A percentile compares a stretch with the other conserved stretches of the same genome.
Evolutionary conservation across 2,113 vertebrate species (phyloP).

Genomic region (Chinchilla lanigera): DNA sequence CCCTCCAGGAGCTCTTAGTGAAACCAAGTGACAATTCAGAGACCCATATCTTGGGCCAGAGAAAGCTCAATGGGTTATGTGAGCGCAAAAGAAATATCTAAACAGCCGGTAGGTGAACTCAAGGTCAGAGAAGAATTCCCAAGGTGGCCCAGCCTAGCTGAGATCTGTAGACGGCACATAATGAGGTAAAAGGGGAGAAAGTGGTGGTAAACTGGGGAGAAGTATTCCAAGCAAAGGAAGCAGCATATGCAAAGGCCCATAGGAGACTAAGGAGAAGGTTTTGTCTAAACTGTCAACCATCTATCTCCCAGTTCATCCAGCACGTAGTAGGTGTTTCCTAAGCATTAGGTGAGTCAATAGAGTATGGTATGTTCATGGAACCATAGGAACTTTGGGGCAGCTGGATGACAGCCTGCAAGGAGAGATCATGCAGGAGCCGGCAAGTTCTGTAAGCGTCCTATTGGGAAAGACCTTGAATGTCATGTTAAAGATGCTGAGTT

Average conservation of each 20-base stretch:
- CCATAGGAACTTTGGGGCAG: neutral
- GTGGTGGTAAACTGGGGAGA: neutral
- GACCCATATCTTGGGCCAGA: neutral
- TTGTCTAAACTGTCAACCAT: neutral
- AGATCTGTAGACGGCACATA: neutral
- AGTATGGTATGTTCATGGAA: neutral
- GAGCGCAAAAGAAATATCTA: neutral
- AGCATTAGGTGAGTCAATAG: neutral
- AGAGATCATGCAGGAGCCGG: neutral
- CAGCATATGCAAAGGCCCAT: neutral
- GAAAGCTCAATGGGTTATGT: neutral
- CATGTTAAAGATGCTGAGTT: neutral
- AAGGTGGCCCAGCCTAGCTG: neutral
- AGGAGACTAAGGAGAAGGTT: neutral
- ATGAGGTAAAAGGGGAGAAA: neutral
- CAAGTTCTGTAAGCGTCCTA: neutral
- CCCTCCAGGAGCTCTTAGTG: neutral
- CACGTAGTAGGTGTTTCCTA: neutral
- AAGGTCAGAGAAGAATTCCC: neutral
- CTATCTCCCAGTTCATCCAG: neutral
- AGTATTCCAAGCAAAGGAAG: neutral
- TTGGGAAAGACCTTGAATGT: neutral
- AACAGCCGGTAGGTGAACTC: neutral
- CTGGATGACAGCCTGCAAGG: neutral
- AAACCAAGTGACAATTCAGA: neutral